phyloP scores from a whole-genome alignment of 2,888 invertebrate species.

The Tryphoninae sp. region DNA sequence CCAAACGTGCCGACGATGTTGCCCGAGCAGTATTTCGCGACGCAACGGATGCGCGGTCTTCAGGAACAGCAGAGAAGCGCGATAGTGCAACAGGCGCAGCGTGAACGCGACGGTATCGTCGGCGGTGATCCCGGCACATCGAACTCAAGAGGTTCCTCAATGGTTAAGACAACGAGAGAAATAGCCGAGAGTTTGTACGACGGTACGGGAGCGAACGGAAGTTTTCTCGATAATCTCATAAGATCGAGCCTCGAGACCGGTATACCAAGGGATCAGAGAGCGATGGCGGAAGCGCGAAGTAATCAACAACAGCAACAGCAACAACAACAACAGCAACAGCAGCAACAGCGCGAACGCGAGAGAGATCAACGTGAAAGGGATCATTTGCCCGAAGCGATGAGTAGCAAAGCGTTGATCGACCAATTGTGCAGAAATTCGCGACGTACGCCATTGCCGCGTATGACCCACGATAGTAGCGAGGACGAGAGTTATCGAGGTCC shows the following conservation, averaged over 20 bases:
- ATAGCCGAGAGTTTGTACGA: constrained; percentile 87
- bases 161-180: constrained; percentile 83
- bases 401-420: constrained; percentile 86
- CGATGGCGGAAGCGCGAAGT: constrained; percentile 76
- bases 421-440: constrained; percentile 86
- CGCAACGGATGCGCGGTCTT: constrained; percentile 90
- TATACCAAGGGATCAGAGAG: constrained; percentile 81
- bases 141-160: constrained; percentile 79
- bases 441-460: constrained; percentile 82
- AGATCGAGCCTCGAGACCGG: constrained; percentile 90
- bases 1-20: constrained; percentile 82
- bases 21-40: constrained; percentile 88
- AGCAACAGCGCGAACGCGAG: constrained; percentile 82
- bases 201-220: constrained; percentile 87
- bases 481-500: constrained; percentile 81
- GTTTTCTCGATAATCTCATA: constrained; percentile 92
- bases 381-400: constrained; percentile 83
- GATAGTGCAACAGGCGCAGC: constrained; percentile 74
- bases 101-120: constrained; percentile 69
- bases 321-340: constrained; percentile 68
- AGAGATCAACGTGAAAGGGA: constrained; percentile 79
- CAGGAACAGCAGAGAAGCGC: constrained; percentile 85
- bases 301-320: constrained; percentile 82
- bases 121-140: constrained; percentile 75
- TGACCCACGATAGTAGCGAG: constrained; percentile 80